Evolutionary conservation across 1,140 invertebrate species (phyloP), one percentile per base, ranked within the genome.

Genomic region (Frieseomelitta varia): DNA sequence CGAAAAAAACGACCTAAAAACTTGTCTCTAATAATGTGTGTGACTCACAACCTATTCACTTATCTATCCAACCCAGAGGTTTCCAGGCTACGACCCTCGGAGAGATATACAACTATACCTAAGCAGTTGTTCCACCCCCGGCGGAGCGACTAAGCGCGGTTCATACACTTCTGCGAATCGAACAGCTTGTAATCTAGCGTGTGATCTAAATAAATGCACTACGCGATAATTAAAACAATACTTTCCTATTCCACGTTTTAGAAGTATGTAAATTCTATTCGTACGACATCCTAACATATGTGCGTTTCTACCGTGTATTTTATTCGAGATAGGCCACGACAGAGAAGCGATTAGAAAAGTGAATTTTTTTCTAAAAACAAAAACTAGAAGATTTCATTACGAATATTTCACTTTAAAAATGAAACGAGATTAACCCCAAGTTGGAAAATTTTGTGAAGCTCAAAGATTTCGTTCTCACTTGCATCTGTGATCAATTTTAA

Each of bases 41-140:
- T 90, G 88, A 90, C 81, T 90, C 88, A 90, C 84, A 68, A 58
- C 67, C 79, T 85, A 89, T 90, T 90, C 88, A 87, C 79, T 90
- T 90, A 90, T 90, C 88, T 87, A 69, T 83, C 76, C 86, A 86
- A 89, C 80, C 84, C 47, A 84, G 63, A 77, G 87, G 88, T 89
- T 88, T 88, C 55, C 87, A 89, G 88, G 87, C 84, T 89, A 27
- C 87, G 87, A 89, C 84, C 84, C 80, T 63, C 56, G n/a, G 19
- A 75, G 83, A 88, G 75, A 87, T 74, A 47, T 24, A 24, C 34
- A 11, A 30, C 30, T 86, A 81, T 80, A 78, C 80, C 80, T 27
- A 47, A 72, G 65, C 87, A 51, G 34, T 86, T 79, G 79, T 69
- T 84, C 74, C 81, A 89, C 74, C 87, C 87, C 75, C 65, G 63